phyloP scores from a whole-genome alignment of 2,888 invertebrate genomes.

The Yponomeuta plumbellus region DNA sequence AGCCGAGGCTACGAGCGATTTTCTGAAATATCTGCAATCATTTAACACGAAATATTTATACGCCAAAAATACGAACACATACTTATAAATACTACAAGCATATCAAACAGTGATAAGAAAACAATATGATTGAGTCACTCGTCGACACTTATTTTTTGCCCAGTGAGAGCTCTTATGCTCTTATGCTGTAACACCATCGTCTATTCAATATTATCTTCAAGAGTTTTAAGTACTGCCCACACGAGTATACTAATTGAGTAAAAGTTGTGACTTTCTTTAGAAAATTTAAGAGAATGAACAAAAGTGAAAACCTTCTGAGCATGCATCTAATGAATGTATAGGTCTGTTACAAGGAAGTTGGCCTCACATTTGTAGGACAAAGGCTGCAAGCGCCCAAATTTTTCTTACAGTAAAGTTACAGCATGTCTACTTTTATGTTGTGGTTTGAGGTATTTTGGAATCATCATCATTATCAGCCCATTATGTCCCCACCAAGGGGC shows the following conservation, averaged over 20 bases:
- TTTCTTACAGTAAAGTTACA: no score
- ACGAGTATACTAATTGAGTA: background rate
- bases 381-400: no score
- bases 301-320: conserved; percentile 1
- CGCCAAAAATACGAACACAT: no score
- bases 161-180: background rate
- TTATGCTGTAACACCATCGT: background rate
- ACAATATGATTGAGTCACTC: background rate
- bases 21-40: no score
- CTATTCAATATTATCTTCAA: background rate
- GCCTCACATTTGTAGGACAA: background rate
- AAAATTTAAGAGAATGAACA: background rate
- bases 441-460: no score
- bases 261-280: conserved; percentile 10
- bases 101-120: no score
- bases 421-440: no score
- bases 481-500: no score
- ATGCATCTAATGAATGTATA: background rate
- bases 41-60: no score
- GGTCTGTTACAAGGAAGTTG: background rate
- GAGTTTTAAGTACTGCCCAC: background rate
- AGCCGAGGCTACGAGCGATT: no score
- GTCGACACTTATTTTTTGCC: background rate
- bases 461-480: no score
- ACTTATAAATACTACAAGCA: no score